These are phyloP conservation scores for Drosophila ustulata DNA, from an alignment of 2,888 invertebrate genomes.

Conservation along the genomic window DNA sequence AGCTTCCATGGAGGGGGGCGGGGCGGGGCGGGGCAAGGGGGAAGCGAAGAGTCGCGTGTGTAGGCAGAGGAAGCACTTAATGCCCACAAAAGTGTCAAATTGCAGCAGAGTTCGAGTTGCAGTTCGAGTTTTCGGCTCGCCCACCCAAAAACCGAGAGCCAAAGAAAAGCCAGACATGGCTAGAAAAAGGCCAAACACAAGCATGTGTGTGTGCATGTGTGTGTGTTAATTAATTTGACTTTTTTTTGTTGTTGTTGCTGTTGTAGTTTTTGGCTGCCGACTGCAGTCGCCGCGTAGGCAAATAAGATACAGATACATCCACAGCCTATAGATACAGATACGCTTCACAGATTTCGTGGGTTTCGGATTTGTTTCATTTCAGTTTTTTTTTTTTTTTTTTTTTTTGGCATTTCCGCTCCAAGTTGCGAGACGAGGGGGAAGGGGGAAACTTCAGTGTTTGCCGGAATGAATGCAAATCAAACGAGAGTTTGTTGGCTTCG, in stretches of 20 bases:
- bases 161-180: constrained; percentile 42
- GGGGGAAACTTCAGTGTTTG: constrained; percentile 5
- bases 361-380: constrained; percentile 27
- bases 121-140: constrained; percentile 36
- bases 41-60: constrained; percentile 44
- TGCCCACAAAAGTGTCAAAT: constrained; percentile 84
- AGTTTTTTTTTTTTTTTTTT: constrained; percentile 13
- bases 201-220: constrained; percentile 44
- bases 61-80: constrained; percentile 84
- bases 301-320: constrained; percentile 64
- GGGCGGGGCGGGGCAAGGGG: too few species aligned
- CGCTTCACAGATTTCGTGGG: constrained; percentile 71
- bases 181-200: constrained; percentile 44
- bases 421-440: neutral
- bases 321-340: constrained; percentile 27
- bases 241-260: constrained; percentile 16
- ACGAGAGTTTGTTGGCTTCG: constrained; percentile 44
- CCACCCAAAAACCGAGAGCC: constrained; percentile 33
- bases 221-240: constrained; percentile 72
- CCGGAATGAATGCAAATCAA: constrained; percentile 48
- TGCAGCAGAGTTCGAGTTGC: constrained; percentile 62
- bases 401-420: constrained; percentile 63
- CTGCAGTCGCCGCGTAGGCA: constrained; percentile 65
- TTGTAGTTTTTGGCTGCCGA: constrained; percentile 32
- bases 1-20: neutral